Conservation (phyloP, 2,888 invertebrate species). For the Tetanocera ferruginea region DNA sequence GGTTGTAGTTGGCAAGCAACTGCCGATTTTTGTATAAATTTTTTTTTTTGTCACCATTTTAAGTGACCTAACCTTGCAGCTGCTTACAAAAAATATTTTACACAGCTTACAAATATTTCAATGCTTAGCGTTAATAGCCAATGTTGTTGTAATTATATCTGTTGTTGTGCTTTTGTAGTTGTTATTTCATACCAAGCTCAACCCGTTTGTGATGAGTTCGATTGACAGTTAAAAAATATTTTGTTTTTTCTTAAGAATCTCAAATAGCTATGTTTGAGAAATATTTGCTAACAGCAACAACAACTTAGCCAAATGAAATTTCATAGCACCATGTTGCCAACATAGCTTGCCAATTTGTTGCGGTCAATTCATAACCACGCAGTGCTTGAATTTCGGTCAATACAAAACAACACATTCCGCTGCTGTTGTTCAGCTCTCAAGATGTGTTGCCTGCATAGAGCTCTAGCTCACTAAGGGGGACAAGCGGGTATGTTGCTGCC, state of each 20-base stretch:
- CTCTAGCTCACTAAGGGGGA: neutral
- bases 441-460: neutral
- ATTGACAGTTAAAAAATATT: neutral
- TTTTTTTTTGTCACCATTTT: neutral
- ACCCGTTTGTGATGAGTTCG: neutral
- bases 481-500: too few relatives aligned
- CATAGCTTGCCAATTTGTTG: neutral
- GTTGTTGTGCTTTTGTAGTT: too few relatives aligned
- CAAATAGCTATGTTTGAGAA: neutral
- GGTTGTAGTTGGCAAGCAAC: too few relatives aligned
- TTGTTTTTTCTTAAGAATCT: too few relatives aligned
- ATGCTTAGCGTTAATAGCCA: too few relatives aligned
- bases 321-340: neutral
- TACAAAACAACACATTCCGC: conserved; percentile 16
- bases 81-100: too few relatives aligned
- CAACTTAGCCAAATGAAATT: neutral
- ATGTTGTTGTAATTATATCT: neutral
- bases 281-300: neutral
- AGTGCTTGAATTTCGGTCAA: conserved; percentile 2
- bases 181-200: too few relatives aligned
- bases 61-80: too few relatives aligned
- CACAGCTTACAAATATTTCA: too few relatives aligned
- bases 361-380: neutral
- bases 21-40: too few relatives aligned
- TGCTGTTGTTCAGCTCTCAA: neutral